Percentiles rank a stretch among this genome's conserved stretches.
Evolutionary conservation across 2,888 invertebrate species (phyloP).

Genomic region (Apocheima hispidaria): DNA sequence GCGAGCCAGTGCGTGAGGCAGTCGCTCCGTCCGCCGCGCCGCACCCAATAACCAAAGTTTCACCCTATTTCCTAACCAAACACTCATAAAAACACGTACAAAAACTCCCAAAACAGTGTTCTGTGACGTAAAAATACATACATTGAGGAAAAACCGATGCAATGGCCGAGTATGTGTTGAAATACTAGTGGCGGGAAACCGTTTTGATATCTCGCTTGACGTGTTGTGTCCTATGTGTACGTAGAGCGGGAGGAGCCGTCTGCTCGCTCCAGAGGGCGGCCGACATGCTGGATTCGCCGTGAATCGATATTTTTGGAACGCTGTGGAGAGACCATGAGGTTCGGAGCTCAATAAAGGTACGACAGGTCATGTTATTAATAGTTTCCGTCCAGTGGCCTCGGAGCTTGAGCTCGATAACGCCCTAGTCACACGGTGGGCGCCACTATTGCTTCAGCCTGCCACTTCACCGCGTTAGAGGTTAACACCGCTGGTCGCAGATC

Average conservation of each 20-base stretch:
- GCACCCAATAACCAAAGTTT: slow-evolving; percentile 75
- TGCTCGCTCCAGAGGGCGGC: slow-evolving; percentile 84
- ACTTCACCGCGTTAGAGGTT: slow-evolving; percentile 37
- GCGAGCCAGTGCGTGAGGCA: slow-evolving; percentile 72
- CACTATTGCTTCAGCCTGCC: slow-evolving; percentile 43
- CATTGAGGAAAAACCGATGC: slow-evolving; percentile 32
- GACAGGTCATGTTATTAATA: slow-evolving; percentile 70
- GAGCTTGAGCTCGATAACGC: slow-evolving; percentile 36
- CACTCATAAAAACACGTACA: slow-evolving; percentile 55
- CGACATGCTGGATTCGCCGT: slow-evolving; percentile 85
- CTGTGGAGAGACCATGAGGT: slow-evolving; percentile 81
- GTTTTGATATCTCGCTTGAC: slow-evolving; percentile 84
- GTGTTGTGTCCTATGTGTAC: slow-evolving; percentile 85
- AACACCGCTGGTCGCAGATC: slow-evolving; percentile 39
- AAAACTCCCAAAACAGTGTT: slow-evolving; percentile 53
- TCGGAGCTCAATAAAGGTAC: slow-evolving; percentile 81
- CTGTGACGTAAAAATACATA: slow-evolving; percentile 42
- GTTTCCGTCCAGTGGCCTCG: slow-evolving; percentile 51
- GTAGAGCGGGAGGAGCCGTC: slow-evolving; percentile 82
- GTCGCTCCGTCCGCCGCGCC: slow-evolving; percentile 63
- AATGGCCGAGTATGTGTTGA: slow-evolving; percentile 69
- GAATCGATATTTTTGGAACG: slow-evolving; percentile 86
- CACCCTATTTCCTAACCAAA: slow-evolving; percentile 71
- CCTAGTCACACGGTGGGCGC: slow-evolving; percentile 63
- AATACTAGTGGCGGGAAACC: slow-evolving; percentile 85